Conservation (phyloP, 2,113 vertebrate species). For the Phylloscopus trochiloides region DNA sequence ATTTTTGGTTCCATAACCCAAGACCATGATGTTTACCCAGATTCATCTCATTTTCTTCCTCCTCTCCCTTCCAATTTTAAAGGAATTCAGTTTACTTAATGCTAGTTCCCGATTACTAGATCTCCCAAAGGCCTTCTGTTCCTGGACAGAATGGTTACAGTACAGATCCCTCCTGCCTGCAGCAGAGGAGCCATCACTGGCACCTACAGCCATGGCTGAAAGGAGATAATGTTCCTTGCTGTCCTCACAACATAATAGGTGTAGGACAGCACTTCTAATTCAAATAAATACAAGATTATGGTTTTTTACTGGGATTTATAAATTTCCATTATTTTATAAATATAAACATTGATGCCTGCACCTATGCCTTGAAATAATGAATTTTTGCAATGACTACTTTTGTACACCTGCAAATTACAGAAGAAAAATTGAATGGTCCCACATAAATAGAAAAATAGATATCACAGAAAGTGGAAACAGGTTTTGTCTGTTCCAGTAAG, state of each 20-base stretch:
- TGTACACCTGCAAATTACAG: neutral
- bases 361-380: neutral
- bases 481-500: neutral
- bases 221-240: neutral
- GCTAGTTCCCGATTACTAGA: neutral
- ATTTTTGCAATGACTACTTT: neutral
- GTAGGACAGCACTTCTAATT: neutral
- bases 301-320: neutral
- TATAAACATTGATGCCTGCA: neutral
- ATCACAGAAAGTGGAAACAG: neutral
- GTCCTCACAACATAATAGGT: neutral
- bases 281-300: neutral
- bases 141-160: neutral
- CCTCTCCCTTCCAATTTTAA: neutral
- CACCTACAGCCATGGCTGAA: neutral
- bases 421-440: neutral
- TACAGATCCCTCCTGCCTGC: neutral
- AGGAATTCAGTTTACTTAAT: neutral
- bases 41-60: neutral
- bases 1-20: too few relatives aligned
- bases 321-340: neutral
- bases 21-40: neutral
- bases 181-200: neutral
- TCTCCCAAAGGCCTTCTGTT: neutral
- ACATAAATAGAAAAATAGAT: neutral